phyloP scores from a whole-genome alignment of 2,113 vertebrate species.

The Brachyhypopomus gauderio region DNA sequence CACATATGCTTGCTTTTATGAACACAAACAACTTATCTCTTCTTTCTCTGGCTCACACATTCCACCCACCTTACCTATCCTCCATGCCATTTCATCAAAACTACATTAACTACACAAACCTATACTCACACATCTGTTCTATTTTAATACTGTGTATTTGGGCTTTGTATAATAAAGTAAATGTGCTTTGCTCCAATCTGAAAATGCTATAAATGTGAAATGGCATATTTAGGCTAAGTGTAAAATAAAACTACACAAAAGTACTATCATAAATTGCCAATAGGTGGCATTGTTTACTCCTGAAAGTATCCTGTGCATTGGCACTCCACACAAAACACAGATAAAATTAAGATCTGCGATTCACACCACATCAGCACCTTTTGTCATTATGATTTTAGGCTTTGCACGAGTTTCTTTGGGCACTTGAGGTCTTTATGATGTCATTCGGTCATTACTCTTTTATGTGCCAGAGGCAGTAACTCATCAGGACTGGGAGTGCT shows the following conservation, averaged over 20 bases:
- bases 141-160: neutral
- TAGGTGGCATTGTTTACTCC: constrained; percentile 49
- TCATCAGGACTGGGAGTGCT: constrained; percentile 47
- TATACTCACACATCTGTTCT: neutral
- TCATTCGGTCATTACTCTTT: constrained; percentile 48
- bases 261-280: neutral
- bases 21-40: constrained; percentile 17
- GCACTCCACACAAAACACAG: neutral
- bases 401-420: constrained; percentile 48
- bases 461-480: constrained; percentile 50
- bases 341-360: constrained; percentile 5
- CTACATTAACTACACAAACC: constrained; percentile 9
- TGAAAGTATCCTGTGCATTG: constrained; percentile 17
- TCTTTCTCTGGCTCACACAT: neutral
- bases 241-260: neutral
- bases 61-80: neutral
- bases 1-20: constrained; percentile 4
- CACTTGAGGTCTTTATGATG: constrained; percentile 37
- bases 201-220: neutral
- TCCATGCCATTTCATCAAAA: neutral
- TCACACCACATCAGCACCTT: constrained; percentile 13
- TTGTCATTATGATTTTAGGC: constrained; percentile 25
- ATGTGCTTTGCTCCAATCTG: neutral
- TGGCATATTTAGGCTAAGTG: neutral
- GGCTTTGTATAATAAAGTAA: neutral